Evolutionary conservation across 2,113 vertebrate species (phyloP), one percentile per base, ranked within the genome.

Genomic region (Paradoxurus hermaphroditus): DNA sequence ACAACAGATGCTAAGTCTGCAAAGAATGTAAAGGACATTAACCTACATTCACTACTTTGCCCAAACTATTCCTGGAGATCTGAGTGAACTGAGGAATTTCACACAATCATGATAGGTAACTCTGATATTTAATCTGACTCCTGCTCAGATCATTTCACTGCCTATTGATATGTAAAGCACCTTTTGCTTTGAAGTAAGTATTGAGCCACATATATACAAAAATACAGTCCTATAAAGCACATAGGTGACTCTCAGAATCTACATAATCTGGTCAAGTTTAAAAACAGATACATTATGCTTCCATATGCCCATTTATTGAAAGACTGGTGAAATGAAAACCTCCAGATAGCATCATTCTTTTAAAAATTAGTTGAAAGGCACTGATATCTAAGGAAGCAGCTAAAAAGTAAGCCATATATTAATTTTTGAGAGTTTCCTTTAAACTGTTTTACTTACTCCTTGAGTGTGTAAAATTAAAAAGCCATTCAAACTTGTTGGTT

Each of bases 141-240:
- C 59, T 87, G 68, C 49, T 92, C 86, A 94, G 90, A 92, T 70
- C 49, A 96, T 70, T 72, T 87, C 49, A 75, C 13, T 51, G 53
- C 41, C 72, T 94, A 36, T 78, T 96, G 78, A 95, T 44, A 86
- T 46, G 51, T 53, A 93, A 95, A 63, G 77, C 44, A 87, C 16
- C 31, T 75, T 90, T 92, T 51, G 31, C 16, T 82, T 65, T 90
- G 78, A 86, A 98, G 59, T 53, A 96, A 89, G 49, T 85, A 96
- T 16, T 70, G 59, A 95, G 19, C 1, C 53, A 86, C 7, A 39
- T 73, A 73, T 34, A 68, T 83, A 75, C 56, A 92, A 83, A 92
- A 95, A 93, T 31, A 77, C 9, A 75, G 2, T 34, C 39, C 12
- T 44, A 44, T 72, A 94, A 92, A 77, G 56, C 72, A 94, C 15